These are phyloP conservation scores for Musca vetustissima DNA, from an alignment of 1,140 invertebrate genomes.

Conservation along the genomic window DNA sequence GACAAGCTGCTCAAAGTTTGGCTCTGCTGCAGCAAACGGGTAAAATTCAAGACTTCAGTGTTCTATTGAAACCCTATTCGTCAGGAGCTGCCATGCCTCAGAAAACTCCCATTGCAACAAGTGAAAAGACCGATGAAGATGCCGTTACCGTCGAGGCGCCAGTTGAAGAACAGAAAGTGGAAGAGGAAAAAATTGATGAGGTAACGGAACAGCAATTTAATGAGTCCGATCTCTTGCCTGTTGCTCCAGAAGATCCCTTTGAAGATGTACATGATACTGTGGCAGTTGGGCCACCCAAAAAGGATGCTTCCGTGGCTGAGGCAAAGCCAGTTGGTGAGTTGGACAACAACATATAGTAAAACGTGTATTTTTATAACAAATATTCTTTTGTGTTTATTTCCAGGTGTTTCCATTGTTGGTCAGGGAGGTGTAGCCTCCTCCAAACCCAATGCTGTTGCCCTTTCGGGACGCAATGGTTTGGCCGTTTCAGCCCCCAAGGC, in stretches of 20 bases:
- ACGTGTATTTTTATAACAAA: neutral
- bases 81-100: neutral
- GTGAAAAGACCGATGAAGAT: slow-evolving; percentile 36
- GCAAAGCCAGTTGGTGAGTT: slow-evolving; percentile 67
- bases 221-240: slow-evolving; percentile 44
- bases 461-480: slow-evolving; percentile 66
- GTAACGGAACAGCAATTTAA: slow-evolving; percentile 46
- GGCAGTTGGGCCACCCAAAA: slow-evolving; percentile 58
- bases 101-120: slow-evolving; percentile 34
- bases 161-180: slow-evolving; percentile 34
- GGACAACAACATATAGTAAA: neutral
- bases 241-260: slow-evolving; percentile 47
- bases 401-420: slow-evolving; percentile 63
- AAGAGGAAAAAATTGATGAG: slow-evolving; percentile 44
- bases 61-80: slow-evolving; percentile 40
- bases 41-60: slow-evolving; percentile 51
- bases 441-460: slow-evolving; percentile 67
- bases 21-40: slow-evolving; percentile 54
- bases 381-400: neutral
- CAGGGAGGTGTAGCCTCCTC: slow-evolving; percentile 68
- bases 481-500: slow-evolving; percentile 68
- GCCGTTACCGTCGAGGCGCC: neutral
- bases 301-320: slow-evolving; percentile 66
- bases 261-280: slow-evolving; percentile 55
- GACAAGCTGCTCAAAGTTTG: slow-evolving; percentile 56